phyloP scores from a whole-genome alignment of 2,113 vertebrate genomes.

The Mixornis gularis region DNA sequence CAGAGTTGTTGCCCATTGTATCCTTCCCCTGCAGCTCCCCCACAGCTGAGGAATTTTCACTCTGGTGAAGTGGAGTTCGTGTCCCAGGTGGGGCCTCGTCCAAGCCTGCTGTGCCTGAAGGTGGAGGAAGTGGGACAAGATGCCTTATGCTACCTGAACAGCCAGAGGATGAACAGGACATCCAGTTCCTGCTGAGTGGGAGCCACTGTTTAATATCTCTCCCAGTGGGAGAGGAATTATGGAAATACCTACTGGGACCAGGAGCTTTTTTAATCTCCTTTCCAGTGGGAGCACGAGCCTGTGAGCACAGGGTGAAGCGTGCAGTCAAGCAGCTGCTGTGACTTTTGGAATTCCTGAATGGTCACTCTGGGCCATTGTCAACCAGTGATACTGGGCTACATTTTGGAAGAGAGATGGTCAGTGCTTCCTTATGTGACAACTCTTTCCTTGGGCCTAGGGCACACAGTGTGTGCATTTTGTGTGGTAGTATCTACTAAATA shows the following conservation, averaged over 20 bases:
- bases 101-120: conserved; percentile 16
- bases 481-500: conserved; percentile 29
- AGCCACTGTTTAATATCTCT: neutral
- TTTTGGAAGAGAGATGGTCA: neutral
- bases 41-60: conserved; percentile 53
- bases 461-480: neutral
- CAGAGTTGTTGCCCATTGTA: neutral
- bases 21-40: conserved; percentile 7
- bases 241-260: neutral
- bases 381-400: accelerated
- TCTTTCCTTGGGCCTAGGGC: neutral
- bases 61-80: conserved; percentile 46
- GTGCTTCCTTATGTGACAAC: neutral
- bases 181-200: neutral
- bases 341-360: neutral
- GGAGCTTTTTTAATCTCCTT: neutral
- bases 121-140: conserved; percentile 41
- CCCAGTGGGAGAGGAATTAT: neutral
- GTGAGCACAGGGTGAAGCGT: neutral
- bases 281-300: neutral
- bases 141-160: neutral
- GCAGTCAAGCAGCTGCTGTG: neutral
- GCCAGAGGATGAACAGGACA: neutral
- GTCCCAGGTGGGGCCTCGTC: conserved; percentile 1
- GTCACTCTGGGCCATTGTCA: neutral